phyloP scores from a whole-genome alignment of 2,797 vertebrate genomes.

The Sebastes steindachneri region DNA sequence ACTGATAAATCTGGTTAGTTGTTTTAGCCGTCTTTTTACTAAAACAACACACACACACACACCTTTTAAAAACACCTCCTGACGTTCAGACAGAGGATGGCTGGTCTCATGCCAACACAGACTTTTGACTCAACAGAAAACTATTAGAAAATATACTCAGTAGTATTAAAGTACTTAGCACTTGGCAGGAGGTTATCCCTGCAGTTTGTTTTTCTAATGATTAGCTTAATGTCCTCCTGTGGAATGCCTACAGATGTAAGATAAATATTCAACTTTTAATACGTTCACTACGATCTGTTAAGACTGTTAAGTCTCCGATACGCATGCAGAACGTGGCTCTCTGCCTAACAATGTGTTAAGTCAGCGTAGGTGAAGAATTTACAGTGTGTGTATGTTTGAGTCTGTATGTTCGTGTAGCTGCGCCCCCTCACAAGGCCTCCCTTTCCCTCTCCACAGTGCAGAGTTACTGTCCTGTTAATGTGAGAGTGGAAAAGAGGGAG shows the following conservation, averaged over 20 bases:
- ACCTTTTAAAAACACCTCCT: not conserved
- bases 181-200: slow-evolving; percentile 38
- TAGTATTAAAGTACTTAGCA: slow-evolving; percentile 31
- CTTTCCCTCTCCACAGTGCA: slow-evolving; percentile 19
- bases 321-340: not conserved
- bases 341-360: slow-evolving; percentile 22
- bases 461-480: slow-evolving; percentile 65
- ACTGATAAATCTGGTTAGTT: not conserved
- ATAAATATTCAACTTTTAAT: slow-evolving; percentile 27
- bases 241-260: slow-evolving; percentile 25
- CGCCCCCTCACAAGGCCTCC: slow-evolving; percentile 62
- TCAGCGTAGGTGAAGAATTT: slow-evolving; percentile 31
- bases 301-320: not conserved
- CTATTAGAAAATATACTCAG: slow-evolving; percentile 29
- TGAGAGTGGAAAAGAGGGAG: slow-evolving; percentile 58
- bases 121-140: slow-evolving; percentile 29
- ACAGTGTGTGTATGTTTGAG: slow-evolving; percentile 24
- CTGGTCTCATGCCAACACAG: slow-evolving; percentile 23
- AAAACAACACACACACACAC: not conserved
- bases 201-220: slow-evolving; percentile 52
- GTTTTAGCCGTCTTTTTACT: not conserved
- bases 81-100: not conserved
- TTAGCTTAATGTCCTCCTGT: slow-evolving; percentile 35
- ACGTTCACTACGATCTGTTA: not conserved
- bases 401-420: slow-evolving; percentile 19